phyloP scores from a whole-genome alignment of 2,113 vertebrate species.

The Rhinoptilus africanus region DNA sequence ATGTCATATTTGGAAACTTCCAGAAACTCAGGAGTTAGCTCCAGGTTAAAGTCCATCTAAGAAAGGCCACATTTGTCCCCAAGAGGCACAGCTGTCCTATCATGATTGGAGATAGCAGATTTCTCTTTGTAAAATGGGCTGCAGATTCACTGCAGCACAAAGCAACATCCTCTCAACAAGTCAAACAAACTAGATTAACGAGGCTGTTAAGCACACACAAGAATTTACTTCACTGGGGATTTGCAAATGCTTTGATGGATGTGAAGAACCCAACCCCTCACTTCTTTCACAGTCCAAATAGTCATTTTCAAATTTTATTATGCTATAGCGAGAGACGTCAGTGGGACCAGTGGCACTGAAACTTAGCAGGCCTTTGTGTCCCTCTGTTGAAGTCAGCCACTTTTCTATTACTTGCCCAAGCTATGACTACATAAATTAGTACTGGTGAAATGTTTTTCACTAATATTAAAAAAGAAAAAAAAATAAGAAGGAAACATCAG shows the following conservation, averaged over 20 bases:
- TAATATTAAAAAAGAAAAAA: neutral
- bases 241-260: neutral
- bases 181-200: conserved; percentile 31
- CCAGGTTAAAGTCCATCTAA: neutral
- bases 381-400: neutral
- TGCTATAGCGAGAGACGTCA: neutral
- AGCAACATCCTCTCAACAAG: neutral
- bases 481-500: neutral
- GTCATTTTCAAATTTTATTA: conserved; percentile 13
- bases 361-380: neutral
- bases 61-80: neutral
- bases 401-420: neutral
- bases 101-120: neutral
- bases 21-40: neutral
- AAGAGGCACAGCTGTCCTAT: neutral
- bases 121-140: neutral
- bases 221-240: neutral
- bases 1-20: neutral
- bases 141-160: neutral
- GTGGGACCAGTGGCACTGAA: neutral
- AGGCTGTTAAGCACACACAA: neutral
- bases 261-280: neutral
- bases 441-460: neutral
- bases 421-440: neutral
- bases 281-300: neutral